These are phyloP conservation scores for Nymphalis polychloros DNA, from an alignment of 2,888 invertebrate species.

Conservation along the genomic window DNA sequence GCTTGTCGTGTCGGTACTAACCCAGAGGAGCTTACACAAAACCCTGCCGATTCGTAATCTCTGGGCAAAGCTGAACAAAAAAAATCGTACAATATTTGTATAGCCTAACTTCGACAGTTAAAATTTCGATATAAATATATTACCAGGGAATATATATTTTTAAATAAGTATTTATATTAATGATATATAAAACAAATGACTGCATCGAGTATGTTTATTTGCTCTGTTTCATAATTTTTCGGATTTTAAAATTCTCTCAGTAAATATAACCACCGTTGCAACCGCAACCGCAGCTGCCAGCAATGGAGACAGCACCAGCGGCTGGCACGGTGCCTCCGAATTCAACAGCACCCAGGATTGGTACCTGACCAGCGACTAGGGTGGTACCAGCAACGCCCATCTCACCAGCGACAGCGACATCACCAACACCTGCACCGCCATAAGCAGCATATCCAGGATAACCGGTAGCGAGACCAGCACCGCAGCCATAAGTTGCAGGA, in stretches of 20 bases:
- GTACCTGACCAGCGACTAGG: conserved; percentile 47
- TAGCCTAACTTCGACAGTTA: too few relatives aligned
- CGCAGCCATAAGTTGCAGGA: background rate
- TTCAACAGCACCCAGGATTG: conserved; percentile 48
- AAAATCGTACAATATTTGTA: too few relatives aligned
- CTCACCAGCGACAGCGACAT: conserved; percentile 44
- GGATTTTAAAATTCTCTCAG: background rate
- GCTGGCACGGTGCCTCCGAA: conserved; percentile 50
- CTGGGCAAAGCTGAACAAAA: too few relatives aligned
- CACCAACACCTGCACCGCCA: conserved; percentile 42
- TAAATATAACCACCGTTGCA: conserved; percentile 10
- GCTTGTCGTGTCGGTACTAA: too few relatives aligned
- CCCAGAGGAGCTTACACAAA: too few relatives aligned
- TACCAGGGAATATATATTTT: too few relatives aligned
- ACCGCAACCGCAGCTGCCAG: conserved; percentile 43
- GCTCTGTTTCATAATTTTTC: background rate
- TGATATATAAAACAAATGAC: too few relatives aligned
- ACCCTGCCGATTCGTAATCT: too few relatives aligned
- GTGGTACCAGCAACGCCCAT: conserved; percentile 48
- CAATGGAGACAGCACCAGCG: conserved; percentile 45
- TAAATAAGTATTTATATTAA: too few relatives aligned
- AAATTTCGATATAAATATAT: too few relatives aligned
- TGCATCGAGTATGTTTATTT: background rate
- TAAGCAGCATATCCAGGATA: conserved; percentile 30
- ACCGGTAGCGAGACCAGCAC: conserved; percentile 12